These are phyloP conservation scores for Gasterosteus nipponicus DNA, from an alignment of 2,113 vertebrate genomes.

Conservation along the genomic window DNA sequence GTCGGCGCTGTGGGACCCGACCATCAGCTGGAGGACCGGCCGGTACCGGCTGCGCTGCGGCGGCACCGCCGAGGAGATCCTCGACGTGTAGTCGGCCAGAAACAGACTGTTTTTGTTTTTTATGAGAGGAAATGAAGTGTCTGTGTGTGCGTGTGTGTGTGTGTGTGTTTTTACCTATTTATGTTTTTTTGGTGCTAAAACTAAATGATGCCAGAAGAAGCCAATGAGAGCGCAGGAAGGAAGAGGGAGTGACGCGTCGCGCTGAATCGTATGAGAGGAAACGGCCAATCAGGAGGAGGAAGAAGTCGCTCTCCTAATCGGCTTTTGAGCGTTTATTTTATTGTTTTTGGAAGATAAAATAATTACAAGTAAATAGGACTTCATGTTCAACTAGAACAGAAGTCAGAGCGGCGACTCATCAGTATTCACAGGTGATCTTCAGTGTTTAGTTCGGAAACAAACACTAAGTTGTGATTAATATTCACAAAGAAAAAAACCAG, in stretches of 20 bases:
- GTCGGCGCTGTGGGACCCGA: constrained; percentile 98
- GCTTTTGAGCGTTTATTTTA: neutral
- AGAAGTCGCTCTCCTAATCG: neutral
- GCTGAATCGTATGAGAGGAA: constrained; percentile 20
- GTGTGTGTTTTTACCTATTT: constrained; percentile 63
- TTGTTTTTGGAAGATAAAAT: neutral
- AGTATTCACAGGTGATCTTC: too few species aligned
- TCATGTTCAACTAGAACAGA: too few species aligned
- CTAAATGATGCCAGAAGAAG: constrained; percentile 40
- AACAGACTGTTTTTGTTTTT: constrained; percentile 54
- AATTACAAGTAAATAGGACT: neutral
- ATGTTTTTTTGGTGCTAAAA: constrained; percentile 74
- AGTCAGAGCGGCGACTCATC: too few species aligned
- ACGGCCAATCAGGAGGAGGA: constrained; percentile 11
- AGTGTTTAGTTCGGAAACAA: too few species aligned
- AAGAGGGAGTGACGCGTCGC: neutral
- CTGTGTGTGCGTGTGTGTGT: constrained; percentile 14
- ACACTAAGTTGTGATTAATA: too few species aligned
- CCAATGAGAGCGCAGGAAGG: constrained; percentile 36
- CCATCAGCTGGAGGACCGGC: constrained; percentile 97
- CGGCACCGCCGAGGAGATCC: constrained; percentile 96
- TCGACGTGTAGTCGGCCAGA: constrained; percentile 85
- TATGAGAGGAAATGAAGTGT: constrained; percentile 27
- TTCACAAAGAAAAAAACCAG: too few species aligned
- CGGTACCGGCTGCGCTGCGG: constrained; percentile 96